Conservation (phyloP, 2,888 invertebrate genomes). For the Acanthosepion pharaonis region DNA sequence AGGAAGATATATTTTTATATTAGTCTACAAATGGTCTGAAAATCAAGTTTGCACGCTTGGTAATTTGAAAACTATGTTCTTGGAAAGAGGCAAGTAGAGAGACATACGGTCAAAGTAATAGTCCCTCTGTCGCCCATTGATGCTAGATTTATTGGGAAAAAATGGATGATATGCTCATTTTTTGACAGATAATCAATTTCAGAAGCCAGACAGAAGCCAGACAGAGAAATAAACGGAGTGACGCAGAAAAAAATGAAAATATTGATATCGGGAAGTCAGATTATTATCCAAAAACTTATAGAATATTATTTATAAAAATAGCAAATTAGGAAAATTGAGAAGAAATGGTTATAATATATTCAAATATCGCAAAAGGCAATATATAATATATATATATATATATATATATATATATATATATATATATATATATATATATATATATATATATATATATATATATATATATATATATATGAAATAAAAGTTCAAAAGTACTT, state of each 20-base stretch:
- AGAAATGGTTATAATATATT: neutral
- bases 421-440: neutral
- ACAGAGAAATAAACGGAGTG: neutral
- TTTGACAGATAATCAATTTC: neutral
- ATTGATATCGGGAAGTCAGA: too few relatives aligned
- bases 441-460: too few relatives aligned
- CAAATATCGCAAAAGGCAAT: neutral
- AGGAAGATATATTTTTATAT: neutral
- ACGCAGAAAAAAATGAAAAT: too few relatives aligned
- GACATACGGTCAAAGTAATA: too few relatives aligned
- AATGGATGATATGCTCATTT: neutral
- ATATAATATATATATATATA: neutral
- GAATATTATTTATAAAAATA: too few relatives aligned
- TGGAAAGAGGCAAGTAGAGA: neutral
- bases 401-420: neutral
- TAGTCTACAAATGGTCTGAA: neutral
- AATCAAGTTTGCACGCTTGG: neutral
- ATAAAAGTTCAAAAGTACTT: too few relatives aligned
- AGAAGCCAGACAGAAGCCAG: constrained; percentile 5
- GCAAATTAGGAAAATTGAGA: neutral
- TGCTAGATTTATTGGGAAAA: neutral
- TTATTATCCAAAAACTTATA: too few relatives aligned
- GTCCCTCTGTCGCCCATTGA: too few relatives aligned
- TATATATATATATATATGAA: neutral
- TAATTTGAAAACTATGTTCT: neutral